phyloP scores from a whole-genome alignment of 2,888 invertebrate genomes.

The Heliconius charithonia region DNA sequence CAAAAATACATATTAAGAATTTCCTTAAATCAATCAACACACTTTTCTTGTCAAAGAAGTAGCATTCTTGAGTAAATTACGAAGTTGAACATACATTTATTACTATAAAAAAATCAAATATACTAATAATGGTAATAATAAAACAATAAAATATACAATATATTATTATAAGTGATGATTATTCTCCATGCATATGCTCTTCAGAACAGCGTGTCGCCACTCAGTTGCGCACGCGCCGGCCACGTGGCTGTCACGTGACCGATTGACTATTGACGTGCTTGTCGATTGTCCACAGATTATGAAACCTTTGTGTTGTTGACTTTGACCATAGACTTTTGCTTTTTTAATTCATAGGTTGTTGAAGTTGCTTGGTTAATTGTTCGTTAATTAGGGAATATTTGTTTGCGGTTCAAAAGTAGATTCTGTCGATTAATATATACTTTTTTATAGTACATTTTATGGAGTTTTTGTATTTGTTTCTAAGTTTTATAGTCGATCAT shows the following conservation, averaged over 20 bases:
- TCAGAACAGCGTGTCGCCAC: slow-evolving; percentile 72
- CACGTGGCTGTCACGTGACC: slow-evolving; percentile 72
- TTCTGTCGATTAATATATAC: background rate
- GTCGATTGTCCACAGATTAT: slow-evolving; percentile 48
- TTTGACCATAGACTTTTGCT: slow-evolving; percentile 45
- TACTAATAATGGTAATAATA: background rate
- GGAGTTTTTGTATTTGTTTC: too few relatives aligned
- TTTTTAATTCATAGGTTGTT: slow-evolving; percentile 27
- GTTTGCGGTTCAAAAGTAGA: background rate
- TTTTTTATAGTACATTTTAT: background rate
- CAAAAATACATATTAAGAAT: too few relatives aligned
- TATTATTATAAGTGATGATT: slow-evolving; percentile 47
- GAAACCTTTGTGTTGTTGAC: slow-evolving; percentile 41
- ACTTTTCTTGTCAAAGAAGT: too few relatives aligned
- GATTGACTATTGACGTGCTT: slow-evolving; percentile 51
- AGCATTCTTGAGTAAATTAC: too few relatives aligned
- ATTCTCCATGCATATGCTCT: slow-evolving; percentile 71
- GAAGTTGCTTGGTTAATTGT: slow-evolving; percentile 21
- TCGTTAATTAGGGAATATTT: background rate
- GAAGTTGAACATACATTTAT: background rate
- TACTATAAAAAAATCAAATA: background rate
- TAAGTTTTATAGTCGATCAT: too few relatives aligned
- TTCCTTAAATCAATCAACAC: too few relatives aligned
- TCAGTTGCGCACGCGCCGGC: slow-evolving; percentile 65
- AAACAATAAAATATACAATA: slow-evolving; percentile 19